Base-by-base conservation (phyloP, 2,888 invertebrate species). In the Agonopterix heracliana region DNA sequence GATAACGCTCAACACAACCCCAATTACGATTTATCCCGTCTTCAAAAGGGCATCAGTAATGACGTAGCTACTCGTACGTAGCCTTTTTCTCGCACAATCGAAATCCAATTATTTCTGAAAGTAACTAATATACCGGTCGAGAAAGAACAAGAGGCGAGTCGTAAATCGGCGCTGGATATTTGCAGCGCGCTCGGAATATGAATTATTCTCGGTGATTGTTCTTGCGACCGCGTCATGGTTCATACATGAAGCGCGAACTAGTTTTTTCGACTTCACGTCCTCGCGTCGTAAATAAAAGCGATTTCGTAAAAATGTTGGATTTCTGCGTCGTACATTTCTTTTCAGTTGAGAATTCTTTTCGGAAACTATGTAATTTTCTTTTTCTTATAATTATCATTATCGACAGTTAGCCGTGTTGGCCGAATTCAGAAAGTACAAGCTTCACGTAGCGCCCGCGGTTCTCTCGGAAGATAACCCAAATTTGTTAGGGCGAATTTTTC, bases 211-310 rank as follows among this genome's bases (percentile, higher is more conserved):
- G 68, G 74, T 82, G 81, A 83, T 87, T 85, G 86, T 87, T 84
- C 84, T 81, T 85, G 81, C 76, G 72, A 66, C 78, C 76, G 71
- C 79, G 79, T 81, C 86, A 87, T 87, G 87, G 84, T 87, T 89
- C 88, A 89, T 86, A 88, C 88, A 86, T 89, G 86, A 89, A 88
- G 83, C 80, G 80, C 74, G 78, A 82, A 80, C 83, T 87, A 85
- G 81, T 83, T 86, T 86, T 86, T 80, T 76, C 69, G 71, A 74
- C 64, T 66, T 64, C 68, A 59, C 66, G 66, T 68, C 68, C 68
- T 69, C 68, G 55, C 64, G 55, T 75, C 77, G 74, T 78, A 79
- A 80, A 78, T 77, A 74, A 76, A 74, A 69, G 69, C 56, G 64
- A 71, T 74, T 79, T 78, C 69, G 70, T 68, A 71, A 78, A 78